Conservation (phyloP, 2,797 vertebrate genomes). For the Leptoclinus maculatus region DNA sequence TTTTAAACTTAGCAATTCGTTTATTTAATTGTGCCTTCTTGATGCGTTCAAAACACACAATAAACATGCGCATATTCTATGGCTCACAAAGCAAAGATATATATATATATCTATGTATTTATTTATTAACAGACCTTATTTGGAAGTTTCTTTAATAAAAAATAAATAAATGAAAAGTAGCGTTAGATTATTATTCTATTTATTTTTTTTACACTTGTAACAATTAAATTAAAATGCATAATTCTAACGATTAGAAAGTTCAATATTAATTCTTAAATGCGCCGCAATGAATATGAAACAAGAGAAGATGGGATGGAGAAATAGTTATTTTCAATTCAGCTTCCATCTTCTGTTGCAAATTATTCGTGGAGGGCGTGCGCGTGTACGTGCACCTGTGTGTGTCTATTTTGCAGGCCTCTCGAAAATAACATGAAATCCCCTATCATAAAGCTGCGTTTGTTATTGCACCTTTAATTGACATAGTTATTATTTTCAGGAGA, state of each 20-base stretch:
- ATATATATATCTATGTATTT: no score
- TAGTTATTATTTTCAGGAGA: background rate
- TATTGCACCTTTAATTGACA: background rate
- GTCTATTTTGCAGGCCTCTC: conserved; percentile 5
- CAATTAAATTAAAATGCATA: background rate
- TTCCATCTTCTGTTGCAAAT: background rate
- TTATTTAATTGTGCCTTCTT: background rate
- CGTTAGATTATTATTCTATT: background rate
- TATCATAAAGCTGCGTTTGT: background rate
- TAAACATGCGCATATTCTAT: background rate
- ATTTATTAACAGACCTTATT: background rate
- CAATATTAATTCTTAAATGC: background rate
- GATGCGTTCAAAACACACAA: background rate
- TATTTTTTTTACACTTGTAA: background rate
- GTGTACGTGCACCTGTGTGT: background rate
- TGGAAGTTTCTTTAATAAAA: background rate
- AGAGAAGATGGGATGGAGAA: background rate
- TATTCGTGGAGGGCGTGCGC: background rate
- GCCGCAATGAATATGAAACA: background rate
- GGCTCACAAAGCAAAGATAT: background rate
- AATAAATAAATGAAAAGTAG: background rate
- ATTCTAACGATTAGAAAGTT: background rate
- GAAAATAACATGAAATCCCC: background rate
- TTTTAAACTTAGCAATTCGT: background rate
- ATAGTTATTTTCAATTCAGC: background rate